Percentiles rank a stretch among this genome's conserved stretches.
Conservation (phyloP, 53 echinoderm and acorn worm genomes). For the Astropecten irregularis region DNA sequence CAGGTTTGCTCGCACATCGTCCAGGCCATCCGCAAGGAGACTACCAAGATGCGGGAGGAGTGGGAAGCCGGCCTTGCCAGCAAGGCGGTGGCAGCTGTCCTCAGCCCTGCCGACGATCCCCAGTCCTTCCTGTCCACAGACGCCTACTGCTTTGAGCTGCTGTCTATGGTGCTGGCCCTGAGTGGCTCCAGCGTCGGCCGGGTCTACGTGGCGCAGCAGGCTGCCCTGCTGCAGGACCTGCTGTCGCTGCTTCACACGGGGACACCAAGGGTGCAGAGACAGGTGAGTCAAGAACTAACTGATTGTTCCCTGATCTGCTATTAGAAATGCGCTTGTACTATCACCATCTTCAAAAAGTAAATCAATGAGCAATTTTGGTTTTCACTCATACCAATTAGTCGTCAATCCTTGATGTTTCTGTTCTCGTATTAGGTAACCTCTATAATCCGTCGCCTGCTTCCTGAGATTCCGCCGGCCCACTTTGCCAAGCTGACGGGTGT, state of each 20-base stretch:
- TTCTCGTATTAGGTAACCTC: constrained; percentile 68
- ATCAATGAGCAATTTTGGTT: not conserved
- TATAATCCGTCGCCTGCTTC: constrained; percentile 80
- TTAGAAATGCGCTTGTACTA: too few relatives aligned
- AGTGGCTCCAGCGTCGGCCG: constrained; percentile 93
- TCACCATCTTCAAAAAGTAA: not conserved
- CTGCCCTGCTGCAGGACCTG: constrained; percentile 79
- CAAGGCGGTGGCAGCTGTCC: not conserved
- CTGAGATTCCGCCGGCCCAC: constrained; percentile 83
- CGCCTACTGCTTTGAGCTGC: constrained; percentile 98
- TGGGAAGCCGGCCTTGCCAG: constrained; percentile 78
- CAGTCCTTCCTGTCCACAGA: constrained; percentile 65
- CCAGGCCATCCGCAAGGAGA: constrained; percentile 96
- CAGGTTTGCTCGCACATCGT: constrained; percentile 97
- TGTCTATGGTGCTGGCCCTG: constrained; percentile 96
- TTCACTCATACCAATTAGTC: not conserved
- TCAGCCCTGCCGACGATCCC: constrained; percentile 57
- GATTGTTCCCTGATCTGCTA: not conserved
- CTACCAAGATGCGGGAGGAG: constrained; percentile 85
- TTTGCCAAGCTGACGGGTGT: constrained; percentile 84
- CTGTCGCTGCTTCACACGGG: constrained; percentile 91
- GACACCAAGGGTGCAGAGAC: constrained; percentile 93
- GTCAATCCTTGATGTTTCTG: not conserved
- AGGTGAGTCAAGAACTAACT: constrained; percentile 52
- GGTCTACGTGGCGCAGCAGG: constrained; percentile 93